These are phyloP conservation scores for Falco columbarius DNA, from an alignment of 2,797 vertebrate species.

Conservation along the genomic window DNA sequence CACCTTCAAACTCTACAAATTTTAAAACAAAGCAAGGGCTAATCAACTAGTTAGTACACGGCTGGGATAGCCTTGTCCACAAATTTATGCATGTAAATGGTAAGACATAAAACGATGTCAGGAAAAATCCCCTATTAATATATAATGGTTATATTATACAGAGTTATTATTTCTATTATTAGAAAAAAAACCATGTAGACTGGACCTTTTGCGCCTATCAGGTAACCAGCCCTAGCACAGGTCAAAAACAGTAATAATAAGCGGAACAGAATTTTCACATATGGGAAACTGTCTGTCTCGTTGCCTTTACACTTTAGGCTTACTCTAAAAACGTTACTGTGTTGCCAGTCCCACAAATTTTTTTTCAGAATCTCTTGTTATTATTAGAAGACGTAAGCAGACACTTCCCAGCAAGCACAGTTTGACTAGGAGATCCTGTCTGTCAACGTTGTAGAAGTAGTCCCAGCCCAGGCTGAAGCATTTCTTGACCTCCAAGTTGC, in stretches of 20 bases:
- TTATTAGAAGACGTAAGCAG: not conserved
- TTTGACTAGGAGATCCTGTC: not conserved
- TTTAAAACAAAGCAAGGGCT: not conserved
- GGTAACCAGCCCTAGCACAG: not conserved
- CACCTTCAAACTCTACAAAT: not conserved
- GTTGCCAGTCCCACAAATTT: not conserved
- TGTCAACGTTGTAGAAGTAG: not conserved
- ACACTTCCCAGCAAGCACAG: not conserved
- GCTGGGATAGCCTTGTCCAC: not conserved
- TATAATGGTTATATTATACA: not conserved
- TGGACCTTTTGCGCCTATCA: not conserved
- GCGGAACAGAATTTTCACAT: not conserved
- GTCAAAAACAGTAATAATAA: not conserved
- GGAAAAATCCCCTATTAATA: not conserved
- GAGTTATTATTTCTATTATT: not conserved
- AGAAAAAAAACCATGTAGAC: not conserved
- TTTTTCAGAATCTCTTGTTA: not conserved
- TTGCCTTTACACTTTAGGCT: not conserved
- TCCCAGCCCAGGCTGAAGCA: not conserved
- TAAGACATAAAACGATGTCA: not conserved
- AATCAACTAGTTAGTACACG: not conserved
- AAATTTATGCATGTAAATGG: not conserved
- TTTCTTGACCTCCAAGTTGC: not conserved
- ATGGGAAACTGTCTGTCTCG: accelerated
- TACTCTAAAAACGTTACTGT: not conserved